Base-by-base conservation (phyloP, 2,888 invertebrate species). In the Xestia ashworthii region DNA sequence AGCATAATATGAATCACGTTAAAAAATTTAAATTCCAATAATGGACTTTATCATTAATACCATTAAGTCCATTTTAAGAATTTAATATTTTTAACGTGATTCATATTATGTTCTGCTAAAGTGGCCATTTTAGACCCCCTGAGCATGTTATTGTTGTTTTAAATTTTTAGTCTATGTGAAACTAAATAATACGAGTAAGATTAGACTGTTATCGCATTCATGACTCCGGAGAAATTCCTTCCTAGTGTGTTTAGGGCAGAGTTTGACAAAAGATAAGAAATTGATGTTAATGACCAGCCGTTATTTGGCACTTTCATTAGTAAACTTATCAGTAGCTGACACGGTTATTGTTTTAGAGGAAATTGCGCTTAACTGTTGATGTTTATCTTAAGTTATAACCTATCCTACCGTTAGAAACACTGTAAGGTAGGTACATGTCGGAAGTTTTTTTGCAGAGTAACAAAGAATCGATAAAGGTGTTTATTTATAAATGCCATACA, bases 281-380 rank as follows among this genome's bases (percentile, higher is more conserved):
- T 22, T 14, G 3, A 44, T 12, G 44, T 25, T 25, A 78, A 65
- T 73, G 11, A 19, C 58, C 11, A 6, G 16, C 3, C 48, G 22
- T 65, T 55, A 65, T 32, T 66, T 60, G n/a, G 8, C 16, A 74
- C 14, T 58, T 81, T 74, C 32, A 46, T 60, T 53, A 74, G 25
- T 66, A 25, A 66, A 74, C 9, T 46, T 38, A 81, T 81, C 50
- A 58, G 25, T 44, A 14, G 14, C 11, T 55, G 32, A 73, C n/a
- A 55, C 44, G 44, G 44, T 78, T 65, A 19, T 44, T 48, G 22
- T 48, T 8, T 44, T 46, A 11, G 5, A 81, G n/a, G 5, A 41
- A 65, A 74, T 44, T 19, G 16, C n/a, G 65, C 1, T 9, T 55
- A 32, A 58, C 65, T 5, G 25, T 41, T 77, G 11, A 25, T 19